Evolutionary conservation across 2,888 invertebrate genomes (phyloP).

Genomic region (Crematogaster levior): DNA sequence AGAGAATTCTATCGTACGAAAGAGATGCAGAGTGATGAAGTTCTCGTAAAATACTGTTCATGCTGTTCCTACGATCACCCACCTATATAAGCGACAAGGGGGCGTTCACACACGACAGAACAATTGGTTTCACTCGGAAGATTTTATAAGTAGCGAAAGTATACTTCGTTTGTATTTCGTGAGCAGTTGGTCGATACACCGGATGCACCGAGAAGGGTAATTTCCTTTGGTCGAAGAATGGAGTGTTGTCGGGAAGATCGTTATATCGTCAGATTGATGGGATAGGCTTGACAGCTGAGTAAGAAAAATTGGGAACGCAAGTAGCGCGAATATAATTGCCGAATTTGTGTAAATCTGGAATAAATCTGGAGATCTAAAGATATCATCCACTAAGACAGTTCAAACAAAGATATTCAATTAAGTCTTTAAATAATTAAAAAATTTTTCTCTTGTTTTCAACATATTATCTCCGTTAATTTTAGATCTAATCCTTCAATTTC

Average conservation of each 20-base stretch:
- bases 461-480: not conserved
- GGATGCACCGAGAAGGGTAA: constrained; percentile 80
- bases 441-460: not conserved
- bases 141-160: constrained; percentile 83
- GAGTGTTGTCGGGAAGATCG: constrained; percentile 38
- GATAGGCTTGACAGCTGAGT: not conserved
- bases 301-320: constrained; percentile 36
- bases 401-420: not conserved
- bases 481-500: not conserved
- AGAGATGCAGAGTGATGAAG: constrained; percentile 25
- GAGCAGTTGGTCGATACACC: constrained; percentile 77
- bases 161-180: constrained; percentile 63
- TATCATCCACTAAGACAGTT: not conserved
- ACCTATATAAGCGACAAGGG: constrained; percentile 81
- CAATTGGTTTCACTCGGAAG: constrained; percentile 84
- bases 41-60: constrained; percentile 79
- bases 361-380: constrained; percentile 4
- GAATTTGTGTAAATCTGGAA: constrained; percentile 25
- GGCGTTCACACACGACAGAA: constrained; percentile 82
- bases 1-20: not conserved
- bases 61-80: constrained; percentile 67
- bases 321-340: constrained; percentile 40
- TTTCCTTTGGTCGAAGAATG: constrained; percentile 66
- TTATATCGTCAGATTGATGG: constrained; percentile 59
- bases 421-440: not conserved